Evolutionary conservation across 1,140 invertebrate genomes (phyloP).

Genomic region (Mycetomoellerius zeteki): DNA sequence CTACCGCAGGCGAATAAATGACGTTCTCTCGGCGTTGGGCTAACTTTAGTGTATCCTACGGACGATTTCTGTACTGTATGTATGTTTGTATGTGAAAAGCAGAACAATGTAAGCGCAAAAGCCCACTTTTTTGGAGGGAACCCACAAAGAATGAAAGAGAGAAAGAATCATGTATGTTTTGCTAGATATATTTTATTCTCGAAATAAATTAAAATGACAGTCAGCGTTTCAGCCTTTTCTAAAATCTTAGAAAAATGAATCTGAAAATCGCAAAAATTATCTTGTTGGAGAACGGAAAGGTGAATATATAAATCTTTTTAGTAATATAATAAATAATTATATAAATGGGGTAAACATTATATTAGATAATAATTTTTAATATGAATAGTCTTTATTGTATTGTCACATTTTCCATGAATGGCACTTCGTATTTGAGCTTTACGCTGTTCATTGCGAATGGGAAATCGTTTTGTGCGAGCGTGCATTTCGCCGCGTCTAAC

Average conservation of each 20-base stretch:
- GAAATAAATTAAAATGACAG: slow-evolving; percentile 21
- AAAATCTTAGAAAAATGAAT: neutral
- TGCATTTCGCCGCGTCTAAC: slow-evolving; percentile 44
- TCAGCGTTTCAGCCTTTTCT: neutral
- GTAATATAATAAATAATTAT: neutral
- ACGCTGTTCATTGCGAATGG: slow-evolving; percentile 40
- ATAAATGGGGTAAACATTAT: neutral
- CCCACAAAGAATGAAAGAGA: neutral
- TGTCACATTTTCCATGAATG: neutral
- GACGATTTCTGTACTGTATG: slow-evolving; percentile 30
- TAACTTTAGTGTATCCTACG: slow-evolving; percentile 26
- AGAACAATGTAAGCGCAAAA: slow-evolving; percentile 3
- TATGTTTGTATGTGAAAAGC: slow-evolving; percentile 4
- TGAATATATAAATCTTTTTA: neutral
- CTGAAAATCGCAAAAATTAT: neutral
- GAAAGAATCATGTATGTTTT: neutral
- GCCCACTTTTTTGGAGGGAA: neutral
- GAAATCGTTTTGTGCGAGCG: slow-evolving; percentile 51
- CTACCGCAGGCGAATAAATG: slow-evolving; percentile 25
- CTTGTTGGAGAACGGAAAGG: neutral
- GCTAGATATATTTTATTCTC: slow-evolving; percentile 24
- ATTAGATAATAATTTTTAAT: slow-evolving; percentile 11
- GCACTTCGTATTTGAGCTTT: neutral
- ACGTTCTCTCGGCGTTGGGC: slow-evolving; percentile 21
- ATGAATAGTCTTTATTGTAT: neutral